Evolutionary conservation across 2,113 vertebrate genomes (phyloP).

Genomic region (Rhegmatorhina hoffmannsi): DNA sequence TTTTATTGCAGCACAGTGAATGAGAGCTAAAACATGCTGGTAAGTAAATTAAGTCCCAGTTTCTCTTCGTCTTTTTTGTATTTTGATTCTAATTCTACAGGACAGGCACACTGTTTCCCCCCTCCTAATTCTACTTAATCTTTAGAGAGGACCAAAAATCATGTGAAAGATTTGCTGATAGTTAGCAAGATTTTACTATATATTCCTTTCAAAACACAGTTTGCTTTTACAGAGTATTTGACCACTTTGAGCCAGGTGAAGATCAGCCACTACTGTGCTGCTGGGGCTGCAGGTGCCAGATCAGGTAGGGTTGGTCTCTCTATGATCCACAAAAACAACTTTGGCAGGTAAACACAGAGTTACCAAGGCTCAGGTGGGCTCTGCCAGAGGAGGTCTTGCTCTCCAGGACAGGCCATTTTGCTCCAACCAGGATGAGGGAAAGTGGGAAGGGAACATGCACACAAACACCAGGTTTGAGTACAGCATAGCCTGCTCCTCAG

Average conservation of each 20-base stretch:
- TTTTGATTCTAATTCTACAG: conserved; percentile 20
- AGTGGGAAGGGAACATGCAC: not conserved
- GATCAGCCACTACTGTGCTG: not conserved
- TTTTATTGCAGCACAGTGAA: conserved; percentile 56
- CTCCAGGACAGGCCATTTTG: not conserved
- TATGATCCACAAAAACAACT: not conserved
- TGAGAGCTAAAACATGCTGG: conserved; percentile 42
- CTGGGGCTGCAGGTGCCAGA: not conserved
- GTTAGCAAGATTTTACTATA: not conserved
- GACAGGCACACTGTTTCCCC: not conserved
- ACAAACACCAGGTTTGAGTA: not conserved
- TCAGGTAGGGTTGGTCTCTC: not conserved
- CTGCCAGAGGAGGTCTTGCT: not conserved
- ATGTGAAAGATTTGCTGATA: not conserved
- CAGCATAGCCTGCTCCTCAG: not conserved
- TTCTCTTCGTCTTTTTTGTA: not conserved
- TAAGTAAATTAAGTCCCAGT: conserved; percentile 65
- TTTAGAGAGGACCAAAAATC: not conserved
- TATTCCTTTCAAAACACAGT: not conserved
- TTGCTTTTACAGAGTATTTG: not conserved
- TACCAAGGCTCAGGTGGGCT: not conserved
- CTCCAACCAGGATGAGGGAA: not conserved
- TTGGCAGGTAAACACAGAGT: not conserved
- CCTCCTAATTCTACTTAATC: not conserved
- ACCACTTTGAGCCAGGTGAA: not conserved